phyloP scores from a whole-genome alignment of 2,113 vertebrate genomes.

The Helogale parvula region DNA sequence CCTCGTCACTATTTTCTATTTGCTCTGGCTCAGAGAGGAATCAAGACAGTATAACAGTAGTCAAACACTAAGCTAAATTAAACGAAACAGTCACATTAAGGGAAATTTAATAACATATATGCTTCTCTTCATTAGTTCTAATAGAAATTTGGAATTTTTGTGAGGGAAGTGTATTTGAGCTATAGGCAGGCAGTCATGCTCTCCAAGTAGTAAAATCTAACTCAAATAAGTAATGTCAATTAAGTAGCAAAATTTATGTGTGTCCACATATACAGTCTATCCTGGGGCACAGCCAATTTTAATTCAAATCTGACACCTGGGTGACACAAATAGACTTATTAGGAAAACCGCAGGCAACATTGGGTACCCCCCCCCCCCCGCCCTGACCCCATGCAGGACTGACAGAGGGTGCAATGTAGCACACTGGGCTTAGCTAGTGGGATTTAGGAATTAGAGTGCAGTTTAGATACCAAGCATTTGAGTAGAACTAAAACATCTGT shows the following conservation, averaged over 20 bases:
- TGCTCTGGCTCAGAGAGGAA: not conserved
- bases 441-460: not conserved
- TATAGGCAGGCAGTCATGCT: not conserved
- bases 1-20: not conserved
- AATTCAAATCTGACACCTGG: slow-evolving; percentile 2
- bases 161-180: not conserved
- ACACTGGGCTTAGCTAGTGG: not conserved
- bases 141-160: not conserved
- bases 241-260: slow-evolving; percentile 27
- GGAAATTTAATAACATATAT: not conserved
- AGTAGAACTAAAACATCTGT: not conserved
- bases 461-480: not conserved
- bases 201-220: slow-evolving; percentile 44
- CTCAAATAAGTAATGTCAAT: not conserved
- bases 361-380: too few relatives aligned
- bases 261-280: not conserved
- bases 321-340: not conserved
- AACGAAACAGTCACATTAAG: not conserved
- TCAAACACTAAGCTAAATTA: not conserved
- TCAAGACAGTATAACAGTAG: not conserved
- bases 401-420: not conserved
- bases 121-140: not conserved
- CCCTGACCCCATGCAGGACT: not conserved
- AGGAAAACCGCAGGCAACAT: not conserved
- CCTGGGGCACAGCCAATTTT: not conserved